These are phyloP conservation scores for Poecilobothrus nobilitatus DNA, from an alignment of 2,888 invertebrate genomes.

Conservation along the genomic window DNA sequence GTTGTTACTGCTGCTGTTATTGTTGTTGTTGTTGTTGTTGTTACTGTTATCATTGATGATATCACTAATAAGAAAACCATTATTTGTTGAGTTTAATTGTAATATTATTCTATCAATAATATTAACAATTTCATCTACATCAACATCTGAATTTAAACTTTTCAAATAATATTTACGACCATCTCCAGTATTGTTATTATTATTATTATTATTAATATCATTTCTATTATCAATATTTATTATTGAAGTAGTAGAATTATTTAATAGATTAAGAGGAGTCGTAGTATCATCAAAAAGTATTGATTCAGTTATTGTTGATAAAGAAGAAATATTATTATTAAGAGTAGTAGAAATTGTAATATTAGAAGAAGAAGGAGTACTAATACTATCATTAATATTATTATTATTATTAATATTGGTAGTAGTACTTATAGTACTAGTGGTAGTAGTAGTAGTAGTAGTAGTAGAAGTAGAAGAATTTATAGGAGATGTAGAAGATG, in stretches of 20 bases:
- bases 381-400: slow-evolving; percentile 4
- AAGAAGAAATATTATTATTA: not conserved
- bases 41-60: slow-evolving; percentile 15
- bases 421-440: slow-evolving; percentile 21
- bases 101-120: slow-evolving; percentile 40
- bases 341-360: slow-evolving; percentile 25
- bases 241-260: not conserved
- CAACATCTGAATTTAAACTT: slow-evolving; percentile 26
- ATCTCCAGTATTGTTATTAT: not conserved
- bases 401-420: slow-evolving; percentile 20
- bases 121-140: slow-evolving; percentile 37
- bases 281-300: not conserved
- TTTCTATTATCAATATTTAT: not conserved
- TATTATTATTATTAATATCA: not conserved
- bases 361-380: not conserved
- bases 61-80: slow-evolving; percentile 12
- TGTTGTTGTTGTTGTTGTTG: slow-evolving; percentile 23
- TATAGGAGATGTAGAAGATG: slow-evolving; percentile 14
- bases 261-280: not conserved
- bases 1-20: slow-evolving; percentile 16
- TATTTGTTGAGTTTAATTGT: slow-evolving; percentile 32
- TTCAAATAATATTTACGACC: not conserved
- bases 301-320: not conserved
- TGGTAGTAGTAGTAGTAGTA: slow-evolving; percentile 13
- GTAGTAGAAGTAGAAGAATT: slow-evolving; percentile 20